A percentile compares a stretch with the other conserved stretches of the same genome.
These are phyloP conservation scores for Meghimatium bilineatum DNA, from an alignment of 2,888 invertebrate genomes.

Conservation along the genomic window DNA sequence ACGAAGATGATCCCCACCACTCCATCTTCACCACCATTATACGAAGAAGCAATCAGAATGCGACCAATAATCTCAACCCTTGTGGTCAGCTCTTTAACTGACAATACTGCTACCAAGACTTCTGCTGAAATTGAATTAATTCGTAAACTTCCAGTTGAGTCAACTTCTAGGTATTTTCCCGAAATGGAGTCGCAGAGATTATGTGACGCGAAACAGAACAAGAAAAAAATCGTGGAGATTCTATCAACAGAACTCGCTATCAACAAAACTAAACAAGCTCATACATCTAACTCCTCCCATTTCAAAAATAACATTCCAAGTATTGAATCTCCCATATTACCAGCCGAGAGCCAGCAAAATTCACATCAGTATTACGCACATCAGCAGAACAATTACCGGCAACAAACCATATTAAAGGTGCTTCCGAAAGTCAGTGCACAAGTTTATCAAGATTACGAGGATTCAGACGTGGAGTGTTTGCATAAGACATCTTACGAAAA, in stretches of 20 bases:
- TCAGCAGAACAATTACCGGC: neutral
- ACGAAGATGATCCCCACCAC: neutral
- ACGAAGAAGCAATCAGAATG: conserved; percentile 43
- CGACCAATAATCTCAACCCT: neutral
- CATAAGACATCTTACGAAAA: neutral
- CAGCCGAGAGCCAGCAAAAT: neutral
- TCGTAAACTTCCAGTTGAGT: neutral
- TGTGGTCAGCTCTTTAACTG: neutral
- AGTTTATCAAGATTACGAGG: neutral
- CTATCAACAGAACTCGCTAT: neutral
- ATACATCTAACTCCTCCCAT: neutral
- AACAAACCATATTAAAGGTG: neutral
- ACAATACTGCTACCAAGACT: neutral
- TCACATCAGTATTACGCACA: neutral
- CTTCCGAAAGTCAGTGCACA: conserved; percentile 33
- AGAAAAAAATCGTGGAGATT: neutral
- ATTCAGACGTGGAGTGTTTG: conserved; percentile 35
- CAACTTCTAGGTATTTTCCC: neutral
- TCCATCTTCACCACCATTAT: conserved; percentile 35
- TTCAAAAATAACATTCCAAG: neutral
- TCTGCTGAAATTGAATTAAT: conserved; percentile 21
- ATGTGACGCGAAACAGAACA: neutral
- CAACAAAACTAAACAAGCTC: neutral
- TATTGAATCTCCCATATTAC: neutral
- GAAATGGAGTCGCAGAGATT: neutral